Evolutionary conservation across 2,888 invertebrate genomes (phyloP).

Genomic region (Phlogophora meticulosa): DNA sequence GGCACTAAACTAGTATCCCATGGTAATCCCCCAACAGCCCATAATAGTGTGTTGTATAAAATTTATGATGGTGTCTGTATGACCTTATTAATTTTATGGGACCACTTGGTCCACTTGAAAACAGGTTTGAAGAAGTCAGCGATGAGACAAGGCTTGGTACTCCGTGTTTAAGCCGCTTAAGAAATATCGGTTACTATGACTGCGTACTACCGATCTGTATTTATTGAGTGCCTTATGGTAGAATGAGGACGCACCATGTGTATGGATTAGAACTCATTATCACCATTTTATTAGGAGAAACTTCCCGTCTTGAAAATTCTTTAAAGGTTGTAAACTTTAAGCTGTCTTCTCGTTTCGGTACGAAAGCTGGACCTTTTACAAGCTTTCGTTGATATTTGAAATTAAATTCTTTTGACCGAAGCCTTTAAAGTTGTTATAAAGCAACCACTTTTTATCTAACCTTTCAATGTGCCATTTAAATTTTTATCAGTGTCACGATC

Average conservation of each 20-base stretch:
- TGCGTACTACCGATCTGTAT: constrained; percentile 51
- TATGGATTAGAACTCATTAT: constrained; percentile 51
- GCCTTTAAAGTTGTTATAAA: constrained; percentile 30
- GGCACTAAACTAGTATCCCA: constrained; percentile 52
- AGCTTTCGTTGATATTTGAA: constrained; percentile 31
- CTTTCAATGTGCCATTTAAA: constrained; percentile 34
- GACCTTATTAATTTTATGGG: constrained; percentile 89
- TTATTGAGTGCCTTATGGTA: constrained; percentile 61
- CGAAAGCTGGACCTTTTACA: constrained; percentile 16
- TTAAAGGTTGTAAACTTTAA: constrained; percentile 31
- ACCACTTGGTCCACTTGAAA: constrained; percentile 81
- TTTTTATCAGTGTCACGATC: constrained; percentile 52
- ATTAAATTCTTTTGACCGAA: constrained; percentile 25
- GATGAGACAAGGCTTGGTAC: constrained; percentile 56
- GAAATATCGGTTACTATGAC: constrained; percentile 70
- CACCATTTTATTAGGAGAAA: constrained; percentile 49
- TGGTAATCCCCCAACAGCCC: constrained; percentile 69
- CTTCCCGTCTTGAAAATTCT: constrained; percentile 32
- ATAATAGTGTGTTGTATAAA: constrained; percentile 75
- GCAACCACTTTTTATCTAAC: constrained; percentile 24
- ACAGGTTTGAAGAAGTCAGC: constrained; percentile 79
- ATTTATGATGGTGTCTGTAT: constrained; percentile 79
- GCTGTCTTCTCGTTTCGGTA: constrained; percentile 4
- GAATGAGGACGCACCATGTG: constrained; percentile 42
- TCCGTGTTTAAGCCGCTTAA: constrained; percentile 61